Evolutionary conservation across 2,113 vertebrate species (phyloP), one percentile per base, ranked within the genome.

Genomic region (Caracal caracal): DNA sequence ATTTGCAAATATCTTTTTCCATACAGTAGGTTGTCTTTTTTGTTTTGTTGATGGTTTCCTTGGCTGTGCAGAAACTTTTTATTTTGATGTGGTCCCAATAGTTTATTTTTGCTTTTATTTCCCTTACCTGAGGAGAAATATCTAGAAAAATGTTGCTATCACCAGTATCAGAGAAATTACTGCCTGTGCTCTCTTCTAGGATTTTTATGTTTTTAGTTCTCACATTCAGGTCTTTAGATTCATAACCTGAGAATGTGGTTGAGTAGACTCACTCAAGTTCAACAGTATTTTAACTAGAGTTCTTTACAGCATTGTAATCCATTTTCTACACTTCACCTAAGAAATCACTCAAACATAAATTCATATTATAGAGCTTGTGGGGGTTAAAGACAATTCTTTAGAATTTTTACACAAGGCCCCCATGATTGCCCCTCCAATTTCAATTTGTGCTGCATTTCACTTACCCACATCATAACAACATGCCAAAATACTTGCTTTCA

Each of bases 281-380:
- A 81, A 24, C 35, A 37, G 3, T 51, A 26, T 96, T 97, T 88
- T 76, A 78, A 33, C 66, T 92, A 37, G 37, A 93, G 76, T 92
- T 75, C 35, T 15, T 93, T 93, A 2, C 4, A 63, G 24, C 5
- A 40, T 16, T 81, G 22, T 79, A 90, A 61, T 81, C 51, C 22
- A 78, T 86, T 85, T 90, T 70, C 43, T 28, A 56, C 2, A 61
- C 10, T 73, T 91, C 33, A 65, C 20, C 22, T 81, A 95, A 89
- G 37, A 82, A 93, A 66, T 79, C 33, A 65, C 59, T 88, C 86
- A 87, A 84, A 93, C 56, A 47, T 73, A 92, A 37, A 93, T 73
- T 66, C 43, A 49, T 68, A 37, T 63, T 84, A 56, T 26, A 88
- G 30, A 93, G 37, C 65, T 73, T 82, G 6, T 83, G 24, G 28